A percentile compares a stretch with the other conserved stretches of the same genome.
phyloP scores from a whole-genome alignment of 2,113 vertebrate genomes.

The Siniperca chuatsi region DNA sequence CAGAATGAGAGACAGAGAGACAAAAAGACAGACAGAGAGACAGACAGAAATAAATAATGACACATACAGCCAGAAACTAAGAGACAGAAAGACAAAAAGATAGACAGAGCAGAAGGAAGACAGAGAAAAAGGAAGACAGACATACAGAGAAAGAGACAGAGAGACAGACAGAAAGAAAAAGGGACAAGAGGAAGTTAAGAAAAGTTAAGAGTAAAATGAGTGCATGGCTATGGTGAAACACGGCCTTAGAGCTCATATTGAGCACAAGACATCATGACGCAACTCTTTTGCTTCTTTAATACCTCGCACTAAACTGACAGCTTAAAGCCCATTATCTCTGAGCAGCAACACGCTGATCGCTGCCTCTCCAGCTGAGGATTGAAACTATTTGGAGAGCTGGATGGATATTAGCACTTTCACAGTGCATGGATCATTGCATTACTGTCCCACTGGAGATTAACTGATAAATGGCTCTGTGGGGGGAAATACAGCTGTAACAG shows the following conservation, averaged over 20 bases:
- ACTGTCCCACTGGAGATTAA: slow-evolving; percentile 53
- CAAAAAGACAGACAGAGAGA: neutral
- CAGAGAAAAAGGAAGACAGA: too few relatives aligned
- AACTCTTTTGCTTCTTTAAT: slow-evolving; percentile 19
- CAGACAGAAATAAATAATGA: neutral
- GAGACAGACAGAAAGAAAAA: neutral
- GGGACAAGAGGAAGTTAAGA: neutral
- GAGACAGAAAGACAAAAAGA: neutral
- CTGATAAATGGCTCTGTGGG: slow-evolving; percentile 49
- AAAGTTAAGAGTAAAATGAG: neutral
- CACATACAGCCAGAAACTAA: too few relatives aligned
- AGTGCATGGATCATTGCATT: slow-evolving; percentile 63
- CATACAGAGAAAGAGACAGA: neutral
- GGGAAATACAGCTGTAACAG: neutral
- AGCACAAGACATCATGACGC: slow-evolving; percentile 4
- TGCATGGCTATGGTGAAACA: neutral
- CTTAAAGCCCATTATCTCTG: slow-evolving; percentile 54
- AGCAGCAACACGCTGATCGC: slow-evolving; percentile 32
- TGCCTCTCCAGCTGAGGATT: slow-evolving; percentile 36
- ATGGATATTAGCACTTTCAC: slow-evolving; percentile 48
- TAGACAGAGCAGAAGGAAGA: too few relatives aligned
- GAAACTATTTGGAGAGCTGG: slow-evolving; percentile 49
- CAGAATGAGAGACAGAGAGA: too few relatives aligned
- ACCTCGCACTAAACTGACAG: slow-evolving; percentile 25
- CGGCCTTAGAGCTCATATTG: neutral